A percentile compares a stretch with the other conserved stretches of the same genome.
phyloP scores from a whole-genome alignment of 2,888 invertebrate genomes.

The Heliconius ethilla region DNA sequence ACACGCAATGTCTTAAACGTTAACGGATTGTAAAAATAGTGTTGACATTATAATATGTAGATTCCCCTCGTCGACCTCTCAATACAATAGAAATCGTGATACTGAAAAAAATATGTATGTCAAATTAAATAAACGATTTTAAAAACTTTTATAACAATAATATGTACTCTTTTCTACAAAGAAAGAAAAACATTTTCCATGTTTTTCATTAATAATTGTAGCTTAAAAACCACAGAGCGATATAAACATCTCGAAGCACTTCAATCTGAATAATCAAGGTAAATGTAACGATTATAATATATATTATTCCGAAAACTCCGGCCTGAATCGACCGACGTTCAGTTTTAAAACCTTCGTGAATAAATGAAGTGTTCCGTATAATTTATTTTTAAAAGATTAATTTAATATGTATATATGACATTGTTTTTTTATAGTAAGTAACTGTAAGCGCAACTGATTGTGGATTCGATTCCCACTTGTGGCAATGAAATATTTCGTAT shows the following conservation, averaged over 20 bases:
- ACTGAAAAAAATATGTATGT: too few relatives aligned
- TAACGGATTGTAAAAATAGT: too few relatives aligned
- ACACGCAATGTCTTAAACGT: neutral
- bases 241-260: constrained; percentile 16
- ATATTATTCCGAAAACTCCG: constrained; percentile 11
- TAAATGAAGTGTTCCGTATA: neutral
- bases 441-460: too few relatives aligned
- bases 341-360: constrained; percentile 1
- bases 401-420: too few relatives aligned
- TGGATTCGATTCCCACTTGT: too few relatives aligned
- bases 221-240: constrained; percentile 16
- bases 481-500: too few relatives aligned
- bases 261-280: constrained; percentile 20
- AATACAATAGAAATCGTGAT: too few relatives aligned
- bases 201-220: constrained; percentile 1
- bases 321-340: constrained; percentile 5
- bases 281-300: constrained; percentile 22
- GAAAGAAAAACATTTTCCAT: neutral
- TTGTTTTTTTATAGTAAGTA: too few relatives aligned
- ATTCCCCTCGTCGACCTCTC: too few relatives aligned
- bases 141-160: neutral
- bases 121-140: too few relatives aligned
- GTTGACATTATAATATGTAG: too few relatives aligned
- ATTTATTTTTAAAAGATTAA: neutral
- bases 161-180: neutral